These are phyloP conservation scores for Tetragnatha versicolor DNA, from an alignment of 1,140 invertebrate species.

Conservation along the genomic window DNA sequence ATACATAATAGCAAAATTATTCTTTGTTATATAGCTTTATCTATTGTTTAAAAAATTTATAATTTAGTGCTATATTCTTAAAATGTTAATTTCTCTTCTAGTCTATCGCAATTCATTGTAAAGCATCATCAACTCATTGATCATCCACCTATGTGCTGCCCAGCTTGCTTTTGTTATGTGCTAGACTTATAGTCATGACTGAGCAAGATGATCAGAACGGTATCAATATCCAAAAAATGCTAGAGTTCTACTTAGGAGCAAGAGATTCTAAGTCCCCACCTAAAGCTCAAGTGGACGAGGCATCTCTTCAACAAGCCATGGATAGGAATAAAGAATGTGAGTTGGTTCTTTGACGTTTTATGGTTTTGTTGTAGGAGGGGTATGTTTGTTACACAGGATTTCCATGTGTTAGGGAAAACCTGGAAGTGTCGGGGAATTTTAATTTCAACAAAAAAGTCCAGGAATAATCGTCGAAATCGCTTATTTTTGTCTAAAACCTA, in stretches of 20 bases:
- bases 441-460: too few species aligned
- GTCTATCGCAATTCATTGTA: too few species aligned
- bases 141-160: not conserved
- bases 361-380: not conserved
- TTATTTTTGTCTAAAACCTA: too few species aligned
- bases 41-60: too few species aligned
- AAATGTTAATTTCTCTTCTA: too few species aligned
- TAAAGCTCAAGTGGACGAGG: conserved; percentile 91
- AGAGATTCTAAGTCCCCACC: conserved; percentile 53
- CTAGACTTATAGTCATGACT: conserved; percentile 34
- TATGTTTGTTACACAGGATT: not conserved
- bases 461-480: too few species aligned
- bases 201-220: conserved; percentile 27
- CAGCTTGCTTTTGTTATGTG: conserved; percentile 24
- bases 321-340: conserved; percentile 93
- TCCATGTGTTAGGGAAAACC: not conserved
- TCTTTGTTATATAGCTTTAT: too few species aligned
- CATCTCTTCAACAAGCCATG: conserved; percentile 89
- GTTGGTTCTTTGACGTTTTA: too few species aligned
- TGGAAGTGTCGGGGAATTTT: not conserved
- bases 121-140: too few species aligned
- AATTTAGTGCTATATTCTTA: too few species aligned
- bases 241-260: conserved; percentile 6
- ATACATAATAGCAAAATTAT: too few species aligned
- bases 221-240: conserved; percentile 37